Evolutionary conservation across 2,797 vertebrate species (phyloP).

Genomic region (Amblyopsis hoosieri): DNA sequence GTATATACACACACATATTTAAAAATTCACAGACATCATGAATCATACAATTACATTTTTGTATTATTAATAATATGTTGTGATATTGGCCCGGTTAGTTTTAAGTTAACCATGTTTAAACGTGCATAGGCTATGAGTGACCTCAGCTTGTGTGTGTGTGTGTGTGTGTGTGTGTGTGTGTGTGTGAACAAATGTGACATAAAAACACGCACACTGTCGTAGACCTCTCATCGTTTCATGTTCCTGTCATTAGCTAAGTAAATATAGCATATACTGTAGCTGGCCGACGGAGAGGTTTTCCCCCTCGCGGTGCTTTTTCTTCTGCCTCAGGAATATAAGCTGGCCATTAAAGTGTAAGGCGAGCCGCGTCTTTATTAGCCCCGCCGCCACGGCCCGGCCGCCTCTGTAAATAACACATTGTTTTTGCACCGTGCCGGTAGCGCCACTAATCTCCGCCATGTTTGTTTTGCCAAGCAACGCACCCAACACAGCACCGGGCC

Average conservation of each 20-base stretch:
- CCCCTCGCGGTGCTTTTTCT: constrained; percentile 26
- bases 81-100: too few relatives aligned
- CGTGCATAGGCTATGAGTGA: too few relatives aligned
- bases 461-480: constrained; percentile 85
- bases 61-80: too few relatives aligned
- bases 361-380: constrained; percentile 72
- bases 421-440: constrained; percentile 76
- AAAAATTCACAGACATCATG: background rate
- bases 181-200: constrained; percentile 20
- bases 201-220: constrained; percentile 26
- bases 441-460: constrained; percentile 74
- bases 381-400: constrained; percentile 67
- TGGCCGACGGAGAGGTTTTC: constrained; percentile 33
- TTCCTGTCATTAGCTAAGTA: constrained; percentile 49
- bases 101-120: too few relatives aligned
- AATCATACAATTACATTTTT: background rate
- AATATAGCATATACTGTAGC: constrained; percentile 28
- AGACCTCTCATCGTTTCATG: constrained; percentile 44
- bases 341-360: constrained; percentile 67
- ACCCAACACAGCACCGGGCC: constrained; percentile 72
- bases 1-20: too few relatives aligned
- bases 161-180: constrained; percentile 6
- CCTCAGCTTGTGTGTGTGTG: background rate
- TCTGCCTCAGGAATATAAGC: constrained; percentile 42
- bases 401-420: constrained; percentile 82